Conservation (phyloP, 2,888 invertebrate genomes). For the Ceramica pisi region DNA sequence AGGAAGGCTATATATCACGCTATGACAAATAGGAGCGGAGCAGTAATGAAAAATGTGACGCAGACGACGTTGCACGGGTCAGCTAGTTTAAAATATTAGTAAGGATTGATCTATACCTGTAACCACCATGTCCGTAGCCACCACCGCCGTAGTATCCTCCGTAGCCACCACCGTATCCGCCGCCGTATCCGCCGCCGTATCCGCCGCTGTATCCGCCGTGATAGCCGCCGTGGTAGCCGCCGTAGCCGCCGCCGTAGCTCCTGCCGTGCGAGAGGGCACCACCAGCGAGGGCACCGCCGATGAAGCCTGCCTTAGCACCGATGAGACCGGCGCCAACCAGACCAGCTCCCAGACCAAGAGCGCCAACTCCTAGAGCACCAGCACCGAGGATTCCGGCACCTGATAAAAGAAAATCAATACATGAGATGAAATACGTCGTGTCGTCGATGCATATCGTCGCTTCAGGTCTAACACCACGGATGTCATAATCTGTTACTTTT, state of each 20-base stretch:
- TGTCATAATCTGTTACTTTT: no score
- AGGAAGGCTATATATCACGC: no score
- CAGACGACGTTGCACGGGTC: no score
- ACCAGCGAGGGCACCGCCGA: constrained; percentile 83
- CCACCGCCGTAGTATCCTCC: constrained; percentile 68
- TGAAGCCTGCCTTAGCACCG: constrained; percentile 81
- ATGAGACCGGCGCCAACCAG: constrained; percentile 80
- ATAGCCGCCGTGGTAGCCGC: constrained; percentile 62
- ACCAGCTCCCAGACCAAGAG: constrained; percentile 75
- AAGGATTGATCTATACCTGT: constrained; percentile 58
- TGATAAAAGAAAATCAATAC: constrained; percentile 31
- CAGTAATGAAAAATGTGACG: no score
- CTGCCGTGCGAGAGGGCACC: constrained; percentile 66
- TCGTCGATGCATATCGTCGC: no score
- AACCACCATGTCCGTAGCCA: constrained; percentile 64
- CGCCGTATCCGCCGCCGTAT: constrained; percentile 68
- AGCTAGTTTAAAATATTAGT: no score
- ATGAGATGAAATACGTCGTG: no score
- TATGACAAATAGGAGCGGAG: no score
- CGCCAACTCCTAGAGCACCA: constrained; percentile 74
- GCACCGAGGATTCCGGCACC: constrained; percentile 74
- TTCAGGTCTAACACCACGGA: no score
- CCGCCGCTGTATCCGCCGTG: constrained; percentile 64
- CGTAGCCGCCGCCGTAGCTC: constrained; percentile 72
- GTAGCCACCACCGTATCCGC: constrained; percentile 58